These are phyloP conservation scores for Heterodera carotae DNA, from an alignment of 1,140 invertebrate species.

Conservation along the genomic window DNA sequence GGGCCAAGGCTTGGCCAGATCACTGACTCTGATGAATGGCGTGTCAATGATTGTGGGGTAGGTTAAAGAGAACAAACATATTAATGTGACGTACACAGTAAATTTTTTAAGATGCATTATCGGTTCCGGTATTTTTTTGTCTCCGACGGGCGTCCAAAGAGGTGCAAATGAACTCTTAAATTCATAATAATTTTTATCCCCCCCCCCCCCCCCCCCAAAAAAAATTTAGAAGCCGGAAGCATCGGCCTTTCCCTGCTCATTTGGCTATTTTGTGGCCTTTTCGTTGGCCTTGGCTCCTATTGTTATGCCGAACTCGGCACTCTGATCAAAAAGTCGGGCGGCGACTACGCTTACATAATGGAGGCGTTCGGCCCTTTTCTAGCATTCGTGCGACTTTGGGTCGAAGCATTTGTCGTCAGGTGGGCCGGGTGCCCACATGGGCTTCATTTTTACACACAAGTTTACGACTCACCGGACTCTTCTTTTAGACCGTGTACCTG, in stretches of 20 bases:
- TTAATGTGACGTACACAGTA: background rate
- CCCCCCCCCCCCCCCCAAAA: too few species aligned
- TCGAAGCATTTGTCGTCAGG: constrained; percentile 90
- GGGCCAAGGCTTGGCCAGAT: constrained; percentile 43
- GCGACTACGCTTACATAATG: constrained; percentile 86
- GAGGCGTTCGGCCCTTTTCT: constrained; percentile 74
- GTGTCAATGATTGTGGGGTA: constrained; percentile 56
- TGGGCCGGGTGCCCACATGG: constrained; percentile 33
- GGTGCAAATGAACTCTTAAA: constrained; percentile 14
- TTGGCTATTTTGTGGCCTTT: constrained; percentile 58
- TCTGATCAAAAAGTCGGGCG: constrained; percentile 79
- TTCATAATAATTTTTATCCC: too few species aligned
- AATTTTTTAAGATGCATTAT: constrained; percentile 62
- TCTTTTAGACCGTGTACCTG: constrained; percentile 70
- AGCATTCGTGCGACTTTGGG: constrained; percentile 92
- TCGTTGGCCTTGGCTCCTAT: constrained; percentile 55
- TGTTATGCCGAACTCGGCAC: constrained; percentile 54
- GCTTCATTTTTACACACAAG: background rate
- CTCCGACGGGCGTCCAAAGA: constrained; percentile 77
- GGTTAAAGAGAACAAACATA: background rate
- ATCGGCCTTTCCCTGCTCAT: constrained; percentile 61
- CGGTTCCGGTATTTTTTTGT: constrained; percentile 82
- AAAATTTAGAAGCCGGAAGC: constrained; percentile 55
- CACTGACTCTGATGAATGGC: constrained; percentile 62
- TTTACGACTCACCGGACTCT: background rate